phyloP scores from a whole-genome alignment of 2,888 invertebrate species.

The Chrysina gloriosa region DNA sequence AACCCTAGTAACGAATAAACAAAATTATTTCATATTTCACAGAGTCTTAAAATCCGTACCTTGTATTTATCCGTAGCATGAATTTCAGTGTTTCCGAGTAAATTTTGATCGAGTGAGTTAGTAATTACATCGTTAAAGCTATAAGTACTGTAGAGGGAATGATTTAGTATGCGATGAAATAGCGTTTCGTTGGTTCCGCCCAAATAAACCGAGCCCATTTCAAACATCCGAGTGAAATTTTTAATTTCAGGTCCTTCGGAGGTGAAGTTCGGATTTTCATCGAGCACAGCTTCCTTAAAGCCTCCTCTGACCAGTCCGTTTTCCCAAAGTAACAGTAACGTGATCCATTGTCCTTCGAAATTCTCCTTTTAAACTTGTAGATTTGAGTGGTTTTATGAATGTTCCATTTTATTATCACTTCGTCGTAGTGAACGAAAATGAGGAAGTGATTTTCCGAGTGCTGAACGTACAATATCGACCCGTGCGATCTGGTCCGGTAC shows the following conservation, averaged over 20 bases:
- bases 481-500: slow-evolving; percentile 79
- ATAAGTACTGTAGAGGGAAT: neutral
- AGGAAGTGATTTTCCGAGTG: slow-evolving; percentile 71
- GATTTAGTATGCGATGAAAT: neutral
- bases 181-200: slow-evolving; percentile 64
- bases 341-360: slow-evolving; percentile 75
- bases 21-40: too few relatives aligned
- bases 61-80: slow-evolving; percentile 9
- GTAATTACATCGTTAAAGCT: slow-evolving; percentile 10
- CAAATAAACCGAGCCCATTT: slow-evolving; percentile 62
- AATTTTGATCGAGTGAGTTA: neutral
- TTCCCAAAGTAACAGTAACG: slow-evolving; percentile 70
- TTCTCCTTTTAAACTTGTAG: slow-evolving; percentile 70
- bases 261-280: slow-evolving; percentile 67
- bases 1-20: too few relatives aligned
- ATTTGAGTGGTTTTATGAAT: slow-evolving; percentile 66
- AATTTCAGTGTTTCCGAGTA: neutral
- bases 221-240: slow-evolving; percentile 68
- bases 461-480: slow-evolving; percentile 79
- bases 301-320: slow-evolving; percentile 61
- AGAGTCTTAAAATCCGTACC: too few relatives aligned
- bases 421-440: slow-evolving; percentile 76
- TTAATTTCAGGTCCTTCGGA: slow-evolving; percentile 65
- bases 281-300: slow-evolving; percentile 68
- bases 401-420: slow-evolving; percentile 77